A percentile compares a stretch with the other conserved stretches of the same genome.
Conservation (phyloP, 2,113 vertebrate species). For the Callospermophilus lateralis region DNA sequence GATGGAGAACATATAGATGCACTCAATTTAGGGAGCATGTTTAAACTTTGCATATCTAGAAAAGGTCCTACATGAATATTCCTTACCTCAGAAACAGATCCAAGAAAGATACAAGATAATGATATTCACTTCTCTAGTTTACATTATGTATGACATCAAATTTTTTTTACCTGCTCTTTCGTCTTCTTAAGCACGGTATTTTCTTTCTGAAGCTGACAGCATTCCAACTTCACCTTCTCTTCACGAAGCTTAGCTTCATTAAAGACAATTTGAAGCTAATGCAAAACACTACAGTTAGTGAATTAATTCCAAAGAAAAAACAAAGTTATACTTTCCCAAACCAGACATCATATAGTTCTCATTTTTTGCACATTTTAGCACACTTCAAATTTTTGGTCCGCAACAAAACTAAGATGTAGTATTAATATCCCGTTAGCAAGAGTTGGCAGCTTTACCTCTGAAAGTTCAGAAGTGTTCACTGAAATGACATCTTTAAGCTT, state of each 20-base stretch:
- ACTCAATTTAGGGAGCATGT: not conserved
- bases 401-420: not conserved
- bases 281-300: slow-evolving; percentile 33
- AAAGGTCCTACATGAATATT: not conserved
- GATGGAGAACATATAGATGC: not conserved
- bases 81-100: slow-evolving; percentile 3
- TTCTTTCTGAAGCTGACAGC: slow-evolving; percentile 92
- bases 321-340: not conserved
- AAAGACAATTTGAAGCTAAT: slow-evolving; percentile 92
- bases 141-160: not conserved
- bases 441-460: slow-evolving; percentile 90
- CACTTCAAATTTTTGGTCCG: not conserved
- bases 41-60: not conserved
- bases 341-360: not conserved
- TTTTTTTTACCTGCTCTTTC: slow-evolving; percentile 90
- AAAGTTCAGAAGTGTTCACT: slow-evolving; percentile 91
- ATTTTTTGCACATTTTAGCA: not conserved
- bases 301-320: not conserved
- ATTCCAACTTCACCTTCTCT: slow-evolving; percentile 93
- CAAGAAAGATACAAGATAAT: not conserved
- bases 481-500: slow-evolving; percentile 91
- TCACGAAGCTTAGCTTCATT: slow-evolving; percentile 95
- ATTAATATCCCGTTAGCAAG: not conserved
- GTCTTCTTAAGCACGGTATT: slow-evolving; percentile 92
- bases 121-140: fast-evolving